phyloP scores from a whole-genome alignment of 92 coral and sea anemone genomes.

The Porites divaricata region DNA sequence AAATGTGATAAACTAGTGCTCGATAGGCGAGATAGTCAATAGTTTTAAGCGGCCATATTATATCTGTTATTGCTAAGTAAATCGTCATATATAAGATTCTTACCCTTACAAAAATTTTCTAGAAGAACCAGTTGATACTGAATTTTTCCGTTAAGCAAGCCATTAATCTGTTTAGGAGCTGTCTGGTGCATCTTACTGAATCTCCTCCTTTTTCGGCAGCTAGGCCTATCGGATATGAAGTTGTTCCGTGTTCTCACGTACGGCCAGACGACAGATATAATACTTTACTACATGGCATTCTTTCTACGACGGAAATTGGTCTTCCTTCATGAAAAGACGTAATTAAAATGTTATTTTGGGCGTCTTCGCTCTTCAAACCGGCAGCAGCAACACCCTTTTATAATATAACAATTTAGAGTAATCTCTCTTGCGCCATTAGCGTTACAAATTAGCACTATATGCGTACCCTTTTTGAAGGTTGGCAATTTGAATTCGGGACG shows the following conservation, averaged over 20 bases:
- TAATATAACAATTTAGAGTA: too few relatives aligned
- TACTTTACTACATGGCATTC: not conserved
- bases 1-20: too few relatives aligned
- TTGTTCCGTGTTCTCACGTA: not conserved
- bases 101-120: too few relatives aligned
- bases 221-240: not conserved
- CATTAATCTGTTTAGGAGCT: not conserved
- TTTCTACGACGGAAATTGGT: not conserved
- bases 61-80: too few relatives aligned
- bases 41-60: not conserved
- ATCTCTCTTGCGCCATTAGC: too few relatives aligned
- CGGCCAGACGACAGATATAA: not conserved
- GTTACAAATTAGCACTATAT: too few relatives aligned
- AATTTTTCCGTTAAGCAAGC: not conserved
- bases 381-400: not conserved
- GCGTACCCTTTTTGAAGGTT: too few relatives aligned
- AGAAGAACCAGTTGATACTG: not conserved
- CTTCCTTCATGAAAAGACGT: too few relatives aligned
- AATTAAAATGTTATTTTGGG: not conserved
- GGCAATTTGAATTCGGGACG: too few relatives aligned
- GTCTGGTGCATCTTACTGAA: not conserved
- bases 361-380: not conserved
- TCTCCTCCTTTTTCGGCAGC: not conserved
- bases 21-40: too few relatives aligned
- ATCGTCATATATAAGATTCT: too few relatives aligned